Percentiles rank a stretch among this genome's conserved stretches.
These are phyloP conservation scores for Oppia nitens DNA, from an alignment of 1,140 invertebrate genomes.

Conservation along the genomic window DNA sequence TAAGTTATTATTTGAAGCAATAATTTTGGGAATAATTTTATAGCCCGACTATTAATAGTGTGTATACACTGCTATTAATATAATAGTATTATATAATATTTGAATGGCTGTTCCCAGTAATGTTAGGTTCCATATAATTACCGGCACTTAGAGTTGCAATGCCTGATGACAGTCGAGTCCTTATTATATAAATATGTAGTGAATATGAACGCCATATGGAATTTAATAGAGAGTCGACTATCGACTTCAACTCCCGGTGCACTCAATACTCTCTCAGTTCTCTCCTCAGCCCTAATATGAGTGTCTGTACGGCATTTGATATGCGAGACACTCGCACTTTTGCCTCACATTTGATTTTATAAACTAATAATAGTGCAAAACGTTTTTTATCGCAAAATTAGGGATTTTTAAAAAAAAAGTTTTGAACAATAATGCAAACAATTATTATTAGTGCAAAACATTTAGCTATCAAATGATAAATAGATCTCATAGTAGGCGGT, in stretches of 20 bases:
- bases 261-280: too few species aligned
- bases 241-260: too few species aligned
- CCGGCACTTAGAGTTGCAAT: neutral
- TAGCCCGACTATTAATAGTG: too few species aligned
- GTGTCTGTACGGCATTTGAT: neutral
- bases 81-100: neutral
- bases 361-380: neutral
- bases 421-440: too few species aligned
- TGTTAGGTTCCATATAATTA: neutral
- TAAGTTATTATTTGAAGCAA: too few species aligned
- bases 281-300: too few species aligned
- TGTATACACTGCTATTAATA: too few species aligned
- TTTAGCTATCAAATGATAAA: neutral
- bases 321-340: neutral
- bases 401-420: neutral
- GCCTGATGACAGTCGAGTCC: neutral
- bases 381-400: neutral
- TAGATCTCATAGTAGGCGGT: neutral
- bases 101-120: neutral
- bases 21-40: too few species aligned
- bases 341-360: neutral
- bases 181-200: neutral
- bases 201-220: neutral
- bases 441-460: neutral
- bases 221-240: neutral